Percentiles rank a stretch among this genome's conserved stretches.
phyloP scores from a whole-genome alignment of 1,140 invertebrate genomes.

The Epicauta chinensis region DNA sequence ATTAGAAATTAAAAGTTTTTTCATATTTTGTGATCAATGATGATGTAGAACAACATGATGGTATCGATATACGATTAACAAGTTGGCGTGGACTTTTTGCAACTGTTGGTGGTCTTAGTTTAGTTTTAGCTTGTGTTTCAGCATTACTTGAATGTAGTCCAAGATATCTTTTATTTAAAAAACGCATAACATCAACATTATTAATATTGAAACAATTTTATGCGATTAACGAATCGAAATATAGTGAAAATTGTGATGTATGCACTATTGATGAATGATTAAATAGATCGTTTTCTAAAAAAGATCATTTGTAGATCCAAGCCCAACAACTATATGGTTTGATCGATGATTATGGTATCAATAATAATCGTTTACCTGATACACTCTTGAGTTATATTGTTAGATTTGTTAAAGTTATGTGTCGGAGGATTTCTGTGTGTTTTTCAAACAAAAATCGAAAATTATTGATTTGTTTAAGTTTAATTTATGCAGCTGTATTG shows the following conservation, averaged over 20 bases:
- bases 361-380: conserved; percentile 7
- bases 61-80: conserved; percentile 19
- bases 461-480: background rate
- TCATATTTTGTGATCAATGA: background rate
- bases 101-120: conserved; percentile 22
- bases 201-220: conserved; percentile 27
- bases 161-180: conserved; percentile 24
- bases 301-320: conserved; percentile 3
- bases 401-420: background rate
- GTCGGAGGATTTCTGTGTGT: background rate
- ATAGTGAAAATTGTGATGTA: conserved; percentile 27
- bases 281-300: background rate
- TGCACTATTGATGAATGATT: conserved; percentile 1
- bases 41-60: conserved; percentile 7
- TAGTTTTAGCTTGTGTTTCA: conserved; percentile 27
- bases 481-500: background rate
- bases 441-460: background rate
- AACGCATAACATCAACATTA: conserved; percentile 19
- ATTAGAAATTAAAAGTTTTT: background rate
- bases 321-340: conserved; percentile 7
- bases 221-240: conserved; percentile 33
- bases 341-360: conserved; percentile 16
- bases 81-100: conserved; percentile 30
- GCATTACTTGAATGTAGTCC: conserved; percentile 27
- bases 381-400: conserved; percentile 6